Percentiles rank a stretch among this genome's conserved stretches.
phyloP scores from a whole-genome alignment of 2,113 vertebrate genomes.

The Anguilla rostrata region DNA sequence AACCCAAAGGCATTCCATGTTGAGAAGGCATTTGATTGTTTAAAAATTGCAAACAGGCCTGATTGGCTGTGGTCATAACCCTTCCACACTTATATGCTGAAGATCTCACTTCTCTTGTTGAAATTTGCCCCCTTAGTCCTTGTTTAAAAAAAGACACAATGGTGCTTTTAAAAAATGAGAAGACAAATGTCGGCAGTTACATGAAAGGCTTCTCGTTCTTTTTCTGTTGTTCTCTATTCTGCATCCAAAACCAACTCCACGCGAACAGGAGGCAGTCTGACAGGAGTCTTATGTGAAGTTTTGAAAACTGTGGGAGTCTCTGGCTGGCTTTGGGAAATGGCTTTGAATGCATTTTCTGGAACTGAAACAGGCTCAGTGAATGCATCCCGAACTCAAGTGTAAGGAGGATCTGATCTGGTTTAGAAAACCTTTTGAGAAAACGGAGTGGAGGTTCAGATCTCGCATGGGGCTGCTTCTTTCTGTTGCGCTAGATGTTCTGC shows the following conservation, averaged over 20 bases:
- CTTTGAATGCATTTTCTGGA: background rate
- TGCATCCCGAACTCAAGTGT: constrained; percentile 1
- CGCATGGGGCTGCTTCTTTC: constrained; percentile 43
- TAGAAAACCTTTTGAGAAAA: background rate
- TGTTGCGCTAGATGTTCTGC: constrained; percentile 48
- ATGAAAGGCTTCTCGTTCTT: background rate
- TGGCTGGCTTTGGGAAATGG: background rate
- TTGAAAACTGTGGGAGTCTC: background rate
- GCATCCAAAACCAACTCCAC: background rate
- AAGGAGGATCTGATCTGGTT: constrained; percentile 1
- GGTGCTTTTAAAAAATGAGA: constrained; percentile 1
- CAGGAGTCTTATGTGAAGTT: background rate
- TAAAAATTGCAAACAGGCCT: background rate
- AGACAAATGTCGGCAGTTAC: background rate
- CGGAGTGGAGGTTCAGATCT: background rate
- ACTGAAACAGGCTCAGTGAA: background rate
- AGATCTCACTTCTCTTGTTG: constrained; percentile 66
- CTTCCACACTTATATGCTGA: constrained; percentile 56
- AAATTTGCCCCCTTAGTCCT: constrained; percentile 69
- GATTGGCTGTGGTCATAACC: constrained; percentile 56
- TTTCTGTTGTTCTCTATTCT: background rate
- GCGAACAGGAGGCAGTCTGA: background rate
- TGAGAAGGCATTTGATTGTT: background rate
- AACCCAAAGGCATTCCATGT: background rate
- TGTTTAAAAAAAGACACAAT: constrained; percentile 9